Evolutionary conservation across 1,140 invertebrate genomes (phyloP).

Genomic region (Rhizoglyphus robini): DNA sequence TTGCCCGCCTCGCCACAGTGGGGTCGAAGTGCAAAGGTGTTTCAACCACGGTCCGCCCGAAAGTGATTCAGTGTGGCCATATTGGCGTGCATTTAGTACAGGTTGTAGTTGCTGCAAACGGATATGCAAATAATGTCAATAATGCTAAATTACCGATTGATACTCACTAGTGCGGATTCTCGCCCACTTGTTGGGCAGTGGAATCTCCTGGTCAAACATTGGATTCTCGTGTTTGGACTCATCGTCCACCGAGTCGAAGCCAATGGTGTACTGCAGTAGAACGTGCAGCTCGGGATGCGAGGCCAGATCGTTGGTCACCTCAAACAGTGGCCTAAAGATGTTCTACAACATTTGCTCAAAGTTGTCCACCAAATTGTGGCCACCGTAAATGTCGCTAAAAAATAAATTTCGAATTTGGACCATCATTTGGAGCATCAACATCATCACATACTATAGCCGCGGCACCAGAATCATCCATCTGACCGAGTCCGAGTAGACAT

Average conservation of each 20-base stretch:
- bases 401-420: constrained; percentile 6
- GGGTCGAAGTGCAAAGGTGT: constrained; percentile 92
- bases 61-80: constrained; percentile 95
- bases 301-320: no score
- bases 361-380: constrained; percentile 83
- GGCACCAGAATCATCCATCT: constrained; percentile 95
- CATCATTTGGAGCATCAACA: no score
- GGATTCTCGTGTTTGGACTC: no score
- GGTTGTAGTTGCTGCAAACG: constrained; percentile 60
- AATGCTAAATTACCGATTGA: background rate
- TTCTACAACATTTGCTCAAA: no score
- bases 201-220: constrained; percentile 73
- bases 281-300: no score
- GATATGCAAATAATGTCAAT: background rate
- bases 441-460: constrained; percentile 66
- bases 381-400: constrained; percentile 74
- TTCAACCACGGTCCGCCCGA: constrained; percentile 76
- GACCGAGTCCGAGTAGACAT: constrained; percentile 85
- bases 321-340: no score
- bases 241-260: constrained; percentile 98
- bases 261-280: no score
- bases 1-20: constrained; percentile 97
- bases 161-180: constrained; percentile 80
- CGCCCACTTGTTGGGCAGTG: constrained; percentile 71
- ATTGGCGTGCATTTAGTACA: constrained; percentile 96